These are phyloP conservation scores for Micrasema longulum DNA, from an alignment of 1,140 invertebrate species.

Conservation along the genomic window DNA sequence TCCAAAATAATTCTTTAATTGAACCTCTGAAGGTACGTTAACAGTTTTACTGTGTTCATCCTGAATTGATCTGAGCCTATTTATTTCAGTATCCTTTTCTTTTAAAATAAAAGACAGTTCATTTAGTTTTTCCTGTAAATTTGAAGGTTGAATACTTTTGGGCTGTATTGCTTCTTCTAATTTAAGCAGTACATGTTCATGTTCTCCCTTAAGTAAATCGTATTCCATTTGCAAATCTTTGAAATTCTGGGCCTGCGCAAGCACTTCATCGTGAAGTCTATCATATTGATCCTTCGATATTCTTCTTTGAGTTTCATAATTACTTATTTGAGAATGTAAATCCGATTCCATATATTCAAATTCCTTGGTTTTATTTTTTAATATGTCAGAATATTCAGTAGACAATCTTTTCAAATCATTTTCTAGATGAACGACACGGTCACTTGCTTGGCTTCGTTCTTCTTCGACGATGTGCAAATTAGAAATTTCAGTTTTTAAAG, in stretches of 20 bases:
- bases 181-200: conserved; percentile 55
- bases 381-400: conserved; percentile 66
- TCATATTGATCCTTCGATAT: conserved; percentile 68
- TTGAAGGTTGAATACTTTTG: background rate
- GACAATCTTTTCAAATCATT: conserved; percentile 67
- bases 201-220: conserved; percentile 57
- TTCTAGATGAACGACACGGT: conserved; percentile 63
- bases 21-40: background rate
- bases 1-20: conserved; percentile 24
- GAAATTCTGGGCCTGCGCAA: conserved; percentile 60
- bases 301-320: conserved; percentile 69
- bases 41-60: conserved; percentile 43
- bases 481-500: conserved; percentile 55
- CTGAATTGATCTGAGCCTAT: conserved; percentile 54
- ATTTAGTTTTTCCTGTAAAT: conserved; percentile 17
- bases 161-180: conserved; percentile 12
- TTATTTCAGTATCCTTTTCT: conserved; percentile 58
- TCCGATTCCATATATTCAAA: conserved; percentile 72
- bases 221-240: conserved; percentile 58
- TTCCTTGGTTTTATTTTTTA: conserved; percentile 67
- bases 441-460: conserved; percentile 60
- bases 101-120: conserved; percentile 53
- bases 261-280: conserved; percentile 67
- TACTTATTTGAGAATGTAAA: conserved; percentile 72
- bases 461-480: conserved; percentile 53